These are phyloP conservation scores for Antennarius striatus DNA, from an alignment of 2,113 vertebrate genomes.

Conservation along the genomic window DNA sequence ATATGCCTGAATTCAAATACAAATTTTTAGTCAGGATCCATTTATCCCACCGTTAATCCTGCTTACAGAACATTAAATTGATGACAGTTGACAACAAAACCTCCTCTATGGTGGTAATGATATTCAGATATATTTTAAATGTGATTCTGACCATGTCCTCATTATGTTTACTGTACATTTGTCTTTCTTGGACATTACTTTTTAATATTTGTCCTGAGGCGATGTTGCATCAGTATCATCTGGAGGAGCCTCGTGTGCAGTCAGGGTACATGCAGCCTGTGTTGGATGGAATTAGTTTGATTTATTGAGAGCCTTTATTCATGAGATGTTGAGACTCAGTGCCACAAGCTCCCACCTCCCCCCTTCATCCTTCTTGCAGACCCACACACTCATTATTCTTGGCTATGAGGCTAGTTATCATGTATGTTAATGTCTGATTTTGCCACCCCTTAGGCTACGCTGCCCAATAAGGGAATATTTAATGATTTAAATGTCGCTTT, in stretches of 20 bases:
- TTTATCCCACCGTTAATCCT: no score
- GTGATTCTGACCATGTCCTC: no score
- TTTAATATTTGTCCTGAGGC: no score
- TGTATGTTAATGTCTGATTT: slow-evolving; percentile 52
- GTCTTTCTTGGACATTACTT: no score
- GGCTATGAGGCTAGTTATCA: slow-evolving; percentile 34
- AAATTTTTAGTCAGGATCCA: no score
- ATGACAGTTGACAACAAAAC: no score
- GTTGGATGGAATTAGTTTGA: slow-evolving; percentile 53
- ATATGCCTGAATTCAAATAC: no score
- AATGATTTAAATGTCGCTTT: slow-evolving; percentile 54
- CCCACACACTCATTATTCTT: slow-evolving; percentile 24
- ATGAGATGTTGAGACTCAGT: slow-evolving; percentile 22
- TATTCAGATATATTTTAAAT: no score
- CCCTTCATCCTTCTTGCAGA: slow-evolving; percentile 6
- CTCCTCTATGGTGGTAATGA: no score
- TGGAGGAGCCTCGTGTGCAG: slow-evolving; percentile 8
- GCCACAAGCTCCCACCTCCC: slow-evolving; percentile 37
- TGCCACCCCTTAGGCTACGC: slow-evolving; percentile 33
- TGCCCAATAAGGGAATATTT: slow-evolving; percentile 55
- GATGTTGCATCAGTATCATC: no score
- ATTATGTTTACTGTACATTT: no score
- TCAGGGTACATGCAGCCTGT: slow-evolving; percentile 23
- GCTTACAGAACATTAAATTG: no score
- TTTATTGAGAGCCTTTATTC: slow-evolving; percentile 67